Base-by-base conservation (phyloP, 1,140 invertebrate genomes). In the Chrysopa pallens region DNA sequence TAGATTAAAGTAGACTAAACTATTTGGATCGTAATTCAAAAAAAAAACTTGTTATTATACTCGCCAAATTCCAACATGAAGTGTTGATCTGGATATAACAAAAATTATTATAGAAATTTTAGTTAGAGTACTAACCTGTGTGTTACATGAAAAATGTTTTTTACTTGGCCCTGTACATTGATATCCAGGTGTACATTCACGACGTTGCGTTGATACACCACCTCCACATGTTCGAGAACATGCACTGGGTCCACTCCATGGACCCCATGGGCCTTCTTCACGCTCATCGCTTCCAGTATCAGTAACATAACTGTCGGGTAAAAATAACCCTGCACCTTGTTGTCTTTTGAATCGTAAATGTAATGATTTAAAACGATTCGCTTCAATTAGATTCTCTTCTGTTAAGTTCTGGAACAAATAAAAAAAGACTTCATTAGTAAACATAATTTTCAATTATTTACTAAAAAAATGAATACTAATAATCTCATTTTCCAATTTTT, bases 221-320 rank as follows among this genome's bases (percentile, higher is more conserved):
- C 87, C 87, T 1, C 86, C 87, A 55, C 88, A 92, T n/a, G 81
- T 74, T 37, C 87, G 66, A 3, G 84, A 89, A 59, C 88, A 93
- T 15, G 76, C 68, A 27, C 74, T 76, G 4, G 77, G 73, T 17
- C 73, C 64, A 1, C 76, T 77, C 86, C 87, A 92, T 0, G 76
- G 70, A 1, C 73, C 68, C 84, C 83, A 87, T 44, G 69, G 69
- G 0, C 73, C 75, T 6, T 53, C 50, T 41, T 74, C 72, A 31
- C 57, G 46, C 52, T 58, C 42, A 8, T 68, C 72, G 45, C 76
- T 75, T 11, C 75, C 75, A 14, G 68, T 70, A 29, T 76, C 76
- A 38, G 74, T 61, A 23, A 83, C 70, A 44, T 70, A 81, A 45
- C 70, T 78, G 4, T 63, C 68, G 0, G 79, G 67, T 39, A 79